Evolutionary conservation across 2,113 vertebrate genomes (phyloP), one percentile per base, ranked within the genome.

Genomic region (Amphiprion percula): DNA sequence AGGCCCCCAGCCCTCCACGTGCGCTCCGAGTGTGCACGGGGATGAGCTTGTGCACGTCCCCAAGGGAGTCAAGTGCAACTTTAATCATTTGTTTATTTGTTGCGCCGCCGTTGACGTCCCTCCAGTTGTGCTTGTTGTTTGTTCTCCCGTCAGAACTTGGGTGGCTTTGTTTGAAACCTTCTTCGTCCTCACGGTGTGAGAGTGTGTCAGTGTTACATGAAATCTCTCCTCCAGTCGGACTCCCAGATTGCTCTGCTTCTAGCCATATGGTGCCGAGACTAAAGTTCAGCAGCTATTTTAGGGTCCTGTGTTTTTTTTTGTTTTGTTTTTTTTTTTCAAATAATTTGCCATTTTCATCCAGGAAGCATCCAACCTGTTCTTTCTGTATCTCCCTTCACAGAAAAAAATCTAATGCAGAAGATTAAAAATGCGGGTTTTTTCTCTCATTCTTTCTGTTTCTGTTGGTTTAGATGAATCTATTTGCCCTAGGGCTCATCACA

Each of bases 1-100:
- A 77, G 80, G 68, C 80, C 87, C 73, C 63, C 59, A 79, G 90
- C 83, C 64, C 58, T 87, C 70, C 91, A 87, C 66, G 71, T 91
- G 83, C 70, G 15, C 67, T 62, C 55, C 0, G 64, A 47, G 47
- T 53, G 59, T 10, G 52, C 67, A 70, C 44, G 14, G 62, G 78
- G 74, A 74, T 62, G 64, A 68, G 77, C 44, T 71, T 59, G 52
- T 44, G 21, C 74, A 15, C 21, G 23, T 64, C 82, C 87, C 73
- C 0, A 0, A 12, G 76, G 84, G 56, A 50, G 55, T 55, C 21
- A 24, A 62, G 86, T 81, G 77, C 76, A 90, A 87, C 82, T 87
- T 87, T 83, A 86, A 89, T 84, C 74, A 54, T 63, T 83, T 26
- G 64, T 74, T 14, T 44, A 44, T 44, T 14, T 44, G 41, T 15